Evolutionary conservation across 2,797 vertebrate species (phyloP).

Genomic region (Luscinia megarhynchos): DNA sequence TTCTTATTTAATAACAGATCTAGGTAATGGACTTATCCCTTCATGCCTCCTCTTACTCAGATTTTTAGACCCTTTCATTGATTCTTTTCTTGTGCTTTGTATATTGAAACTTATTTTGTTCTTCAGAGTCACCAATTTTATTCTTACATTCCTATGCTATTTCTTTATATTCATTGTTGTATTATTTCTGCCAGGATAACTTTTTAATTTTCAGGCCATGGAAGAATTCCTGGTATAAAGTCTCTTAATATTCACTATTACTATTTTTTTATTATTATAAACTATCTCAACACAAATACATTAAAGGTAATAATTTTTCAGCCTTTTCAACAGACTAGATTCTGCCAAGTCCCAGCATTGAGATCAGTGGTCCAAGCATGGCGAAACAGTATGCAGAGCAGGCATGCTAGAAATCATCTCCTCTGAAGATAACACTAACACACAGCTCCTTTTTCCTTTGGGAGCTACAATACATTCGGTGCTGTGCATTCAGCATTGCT

Average conservation of each 20-base stretch:
- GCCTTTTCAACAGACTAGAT: neutral
- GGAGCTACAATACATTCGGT: neutral
- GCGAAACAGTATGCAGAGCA: neutral
- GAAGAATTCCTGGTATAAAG: neutral
- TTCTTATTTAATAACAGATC: conserved; percentile 15
- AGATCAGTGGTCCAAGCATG: neutral
- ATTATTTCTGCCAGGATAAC: neutral
- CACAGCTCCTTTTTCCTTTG: neutral
- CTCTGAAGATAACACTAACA: neutral
- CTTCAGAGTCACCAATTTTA: neutral
- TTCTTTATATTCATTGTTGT: neutral
- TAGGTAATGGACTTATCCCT: neutral
- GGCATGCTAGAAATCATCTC: neutral
- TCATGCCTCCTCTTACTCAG: neutral
- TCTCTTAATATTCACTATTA: neutral
- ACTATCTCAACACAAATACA: neutral
- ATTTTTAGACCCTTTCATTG: conserved; percentile 4
- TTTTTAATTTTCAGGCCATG: neutral
- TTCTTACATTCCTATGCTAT: neutral
- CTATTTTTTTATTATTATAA: neutral
- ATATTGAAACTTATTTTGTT: conserved; percentile 16
- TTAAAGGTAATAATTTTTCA: neutral
- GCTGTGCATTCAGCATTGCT: neutral
- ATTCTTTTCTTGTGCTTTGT: conserved; percentile 10
- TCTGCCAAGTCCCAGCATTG: neutral